Base-by-base conservation (phyloP, 2,113 vertebrate species). In the Paramormyrops kingsleyae region DNA sequence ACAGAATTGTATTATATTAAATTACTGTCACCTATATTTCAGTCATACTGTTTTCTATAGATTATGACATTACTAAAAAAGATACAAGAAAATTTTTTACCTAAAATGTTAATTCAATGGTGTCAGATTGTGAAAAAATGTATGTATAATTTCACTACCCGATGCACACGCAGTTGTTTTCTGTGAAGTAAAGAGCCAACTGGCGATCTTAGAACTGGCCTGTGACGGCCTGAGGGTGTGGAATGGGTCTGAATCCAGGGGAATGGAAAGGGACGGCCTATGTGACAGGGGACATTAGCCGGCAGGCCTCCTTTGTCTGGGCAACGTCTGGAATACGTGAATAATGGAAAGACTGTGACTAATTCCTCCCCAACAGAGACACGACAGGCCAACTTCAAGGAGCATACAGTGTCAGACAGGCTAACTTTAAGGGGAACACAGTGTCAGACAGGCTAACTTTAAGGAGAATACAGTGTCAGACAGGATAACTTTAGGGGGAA, bases 291-390 rank as follows among this genome's bases (percentile, higher is more conserved):
- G 39, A 46, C 59, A 46, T 88, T n/a, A 46, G 39, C 59, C n/a
- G n/a, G 42, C 59, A 70, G 35, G 35, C 52, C 35, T 66, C 27
- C 21, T 24, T 56, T 88, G 53, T n/a, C 31, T 35, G 44, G 87
- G 24, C 42, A 10, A 44, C 39, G 19, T 88, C 62, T 44, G 53
- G 87, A 59, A 70, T 42, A 46, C 21, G 59, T 70, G 59, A 70
- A 17, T 88, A 66, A 88, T 88, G 56, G 56, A 88, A 88, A 88
- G 9, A 66, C 80, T n/a, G 83, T 86, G 83, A 86, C 83, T 86
- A 86, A 86, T 47, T 49, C 46, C 44, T 86, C 83, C 83, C 83
- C n/a, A 24, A 24, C 24, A 86, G 46, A 47, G 83, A 50, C 35
- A 39, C 15, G 83, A 86, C 83, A 86, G 44, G 44, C 21, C 39